A percentile compares a stretch with the other conserved stretches of the same genome.
Conservation (phyloP, 2,888 invertebrate genomes). For the Neoscelio sp. region DNA sequence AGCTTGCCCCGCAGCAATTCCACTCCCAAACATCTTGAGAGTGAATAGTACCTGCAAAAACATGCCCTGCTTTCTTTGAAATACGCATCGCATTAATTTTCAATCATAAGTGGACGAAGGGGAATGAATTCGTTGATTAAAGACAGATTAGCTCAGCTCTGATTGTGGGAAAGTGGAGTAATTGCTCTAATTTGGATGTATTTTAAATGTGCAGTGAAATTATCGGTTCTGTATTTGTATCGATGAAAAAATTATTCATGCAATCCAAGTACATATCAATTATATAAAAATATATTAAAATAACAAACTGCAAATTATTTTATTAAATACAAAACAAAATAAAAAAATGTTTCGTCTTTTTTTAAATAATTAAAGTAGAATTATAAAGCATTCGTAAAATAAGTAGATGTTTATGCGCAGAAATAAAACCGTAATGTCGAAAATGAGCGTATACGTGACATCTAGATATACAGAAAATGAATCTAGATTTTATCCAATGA, state of each 20-base stretch:
- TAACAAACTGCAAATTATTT: slow-evolving; percentile 36
- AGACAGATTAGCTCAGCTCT: slow-evolving; percentile 27
- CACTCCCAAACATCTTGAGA: slow-evolving; percentile 62
- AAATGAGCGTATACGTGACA: slow-evolving; percentile 16
- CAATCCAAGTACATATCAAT: too few species aligned
- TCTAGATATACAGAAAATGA: slow-evolving; percentile 60
- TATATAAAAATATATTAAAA: too few species aligned
- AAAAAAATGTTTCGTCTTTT: too few species aligned
- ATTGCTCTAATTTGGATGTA: slow-evolving; percentile 30
- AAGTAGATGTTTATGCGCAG: slow-evolving; percentile 34
- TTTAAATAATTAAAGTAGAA: slow-evolving; percentile 19
- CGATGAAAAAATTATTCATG: too few species aligned
- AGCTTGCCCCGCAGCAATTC: slow-evolving; percentile 79
- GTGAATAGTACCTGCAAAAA: slow-evolving; percentile 30
- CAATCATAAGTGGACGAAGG: slow-evolving; percentile 10
- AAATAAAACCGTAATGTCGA: slow-evolving; percentile 46
- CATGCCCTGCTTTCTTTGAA: slow-evolving; percentile 26
- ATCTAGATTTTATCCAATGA: slow-evolving; percentile 67
- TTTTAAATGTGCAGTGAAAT: too few species aligned
- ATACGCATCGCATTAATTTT: slow-evolving; percentile 30
- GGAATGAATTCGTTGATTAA: slow-evolving; percentile 30
- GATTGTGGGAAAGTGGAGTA: slow-evolving; percentile 52
- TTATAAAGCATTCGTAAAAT: slow-evolving; percentile 62
- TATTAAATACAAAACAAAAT: slow-evolving; percentile 4
- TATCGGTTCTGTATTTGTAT: too few species aligned